Evolutionary conservation across 2,113 vertebrate species (phyloP).

Genomic region (Crypturellus undulatus): DNA sequence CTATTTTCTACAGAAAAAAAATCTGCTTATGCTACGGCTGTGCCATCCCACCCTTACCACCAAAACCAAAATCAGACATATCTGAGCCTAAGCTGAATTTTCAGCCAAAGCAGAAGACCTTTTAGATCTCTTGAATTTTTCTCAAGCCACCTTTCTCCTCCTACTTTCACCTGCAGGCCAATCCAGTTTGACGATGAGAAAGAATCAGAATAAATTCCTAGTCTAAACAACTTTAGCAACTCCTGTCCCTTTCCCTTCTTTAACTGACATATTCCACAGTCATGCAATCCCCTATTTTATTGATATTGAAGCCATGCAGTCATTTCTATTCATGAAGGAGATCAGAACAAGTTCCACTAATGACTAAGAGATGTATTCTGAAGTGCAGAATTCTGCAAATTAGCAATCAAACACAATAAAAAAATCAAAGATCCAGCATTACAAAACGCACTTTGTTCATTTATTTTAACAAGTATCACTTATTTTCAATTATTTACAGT

Average conservation of each 20-base stretch:
- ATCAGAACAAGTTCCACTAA: conserved; percentile 61
- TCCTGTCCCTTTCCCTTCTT: not conserved
- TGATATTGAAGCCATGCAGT: not conserved
- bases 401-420: conserved; percentile 70
- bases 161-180: not conserved
- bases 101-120: not conserved
- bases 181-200: not conserved
- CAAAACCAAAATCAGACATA: not conserved
- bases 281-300: not conserved
- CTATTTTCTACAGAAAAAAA: not conserved
- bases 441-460: conserved; percentile 70
- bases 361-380: conserved; percentile 52
- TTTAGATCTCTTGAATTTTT: not conserved
- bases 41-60: not conserved
- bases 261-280: not conserved
- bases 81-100: not conserved
- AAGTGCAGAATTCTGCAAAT: conserved; percentile 56
- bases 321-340: conserved; percentile 57
- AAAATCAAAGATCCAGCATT: conserved; percentile 58
- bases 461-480: conserved; percentile 75
- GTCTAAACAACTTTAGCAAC: not conserved
- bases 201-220: not conserved
- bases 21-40: not conserved
- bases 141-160: not conserved
- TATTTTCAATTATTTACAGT: conserved; percentile 76